Evolutionary conservation across 2,113 vertebrate genomes (phyloP), one percentile per base, ranked within the genome.

Genomic region (Galbula dea): DNA sequence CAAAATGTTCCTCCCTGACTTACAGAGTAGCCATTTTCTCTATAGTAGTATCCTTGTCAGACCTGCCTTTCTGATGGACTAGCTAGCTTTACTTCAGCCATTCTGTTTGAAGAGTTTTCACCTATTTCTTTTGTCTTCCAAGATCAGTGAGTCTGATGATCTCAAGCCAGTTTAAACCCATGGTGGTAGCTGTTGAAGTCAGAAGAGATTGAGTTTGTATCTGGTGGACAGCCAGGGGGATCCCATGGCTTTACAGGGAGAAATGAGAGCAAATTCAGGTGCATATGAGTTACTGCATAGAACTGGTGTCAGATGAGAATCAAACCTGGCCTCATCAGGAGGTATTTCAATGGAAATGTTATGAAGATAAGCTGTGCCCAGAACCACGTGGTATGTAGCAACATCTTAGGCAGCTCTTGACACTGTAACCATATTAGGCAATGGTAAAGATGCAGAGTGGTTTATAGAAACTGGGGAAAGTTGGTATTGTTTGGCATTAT

Each of bases 111-210:
- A 89, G 71, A 39, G n/a, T 17, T 86, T 90, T 89, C 57, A 74
- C 85, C 29, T 86, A 6, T 87, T 89, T 86, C 37, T 79, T 46
- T 76, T 88, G 88, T 97, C 92, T 96, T 95, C 68, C 78, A 83
- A 85, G 68, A 94, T 94, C 90, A 86, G 46, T 20, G 55, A 34
- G 83, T 86, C 88, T 80, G 77, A 71, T 80, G 49, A 37, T 71
- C 69, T 72, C 45, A 32, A 2, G 4, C 73, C 57, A 39, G 32
- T 90, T 87, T 80, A 37, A 92, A 66, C 43, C 63, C 36, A 4
- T 36, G 45, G 45, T 76, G 58, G 58, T 57, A 62, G 36, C 66
- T 69, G 67, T 21, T 90, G 66, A 68, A 51, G 57, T 49, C 37
- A 37, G 74, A 75, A 79, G 49, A 83, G 62, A 15, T 6, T 57